phyloP scores from a whole-genome alignment of 2,113 vertebrate species.

The Drymodes brunneopygia region DNA sequence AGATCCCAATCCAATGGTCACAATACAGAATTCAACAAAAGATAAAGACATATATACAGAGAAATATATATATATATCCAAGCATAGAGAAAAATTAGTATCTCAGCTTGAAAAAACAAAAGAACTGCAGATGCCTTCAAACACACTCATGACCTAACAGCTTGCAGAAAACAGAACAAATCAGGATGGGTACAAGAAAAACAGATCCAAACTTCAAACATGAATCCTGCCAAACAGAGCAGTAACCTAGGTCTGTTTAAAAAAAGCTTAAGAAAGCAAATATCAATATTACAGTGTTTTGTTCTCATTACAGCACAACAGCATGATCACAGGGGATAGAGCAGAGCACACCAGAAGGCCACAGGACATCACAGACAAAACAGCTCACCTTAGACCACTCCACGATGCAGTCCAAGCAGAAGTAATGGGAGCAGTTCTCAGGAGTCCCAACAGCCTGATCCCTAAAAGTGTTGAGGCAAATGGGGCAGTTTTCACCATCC shows the following conservation, averaged over 20 bases:
- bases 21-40: neutral
- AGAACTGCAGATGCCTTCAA: neutral
- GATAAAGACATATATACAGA: neutral
- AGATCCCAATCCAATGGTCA: neutral
- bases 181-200: neutral
- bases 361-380: neutral
- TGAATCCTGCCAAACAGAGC: neutral
- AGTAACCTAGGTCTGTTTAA: neutral
- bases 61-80: neutral
- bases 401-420: slow-evolving; percentile 94
- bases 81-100: neutral
- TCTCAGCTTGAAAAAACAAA: neutral
- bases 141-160: neutral
- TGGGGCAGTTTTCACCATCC: slow-evolving; percentile 89
- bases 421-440: slow-evolving; percentile 91
- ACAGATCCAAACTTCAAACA: neutral
- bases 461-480: slow-evolving; percentile 89
- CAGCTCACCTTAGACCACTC: slow-evolving; percentile 91
- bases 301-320: neutral
- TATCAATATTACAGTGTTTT: neutral
- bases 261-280: neutral
- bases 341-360: neutral
- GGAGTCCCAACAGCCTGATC: slow-evolving; percentile 93
- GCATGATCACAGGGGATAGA: neutral
- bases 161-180: neutral